Conservation (phyloP, 2,113 vertebrate genomes). For the Saguinus midas region DNA sequence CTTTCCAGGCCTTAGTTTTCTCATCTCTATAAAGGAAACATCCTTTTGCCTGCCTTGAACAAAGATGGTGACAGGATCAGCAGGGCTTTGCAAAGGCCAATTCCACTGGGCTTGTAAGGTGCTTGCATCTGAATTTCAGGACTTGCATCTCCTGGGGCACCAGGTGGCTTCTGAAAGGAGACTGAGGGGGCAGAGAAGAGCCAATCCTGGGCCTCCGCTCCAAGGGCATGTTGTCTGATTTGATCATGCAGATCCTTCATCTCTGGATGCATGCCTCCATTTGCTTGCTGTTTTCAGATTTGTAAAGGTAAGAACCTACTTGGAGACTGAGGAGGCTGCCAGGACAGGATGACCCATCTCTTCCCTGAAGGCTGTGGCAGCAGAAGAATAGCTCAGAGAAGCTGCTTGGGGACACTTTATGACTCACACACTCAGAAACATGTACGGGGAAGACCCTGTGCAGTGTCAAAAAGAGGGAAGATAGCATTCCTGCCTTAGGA, state of each 20-base stretch:
- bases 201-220: neutral
- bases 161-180: neutral
- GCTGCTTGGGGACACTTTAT: neutral
- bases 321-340: neutral
- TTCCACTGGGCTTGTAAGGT: neutral
- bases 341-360: neutral
- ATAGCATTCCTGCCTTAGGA: accelerated
- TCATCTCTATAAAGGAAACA: neutral
- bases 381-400: neutral
- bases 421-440: accelerated
- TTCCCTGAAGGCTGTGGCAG: neutral
- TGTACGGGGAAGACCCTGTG: neutral
- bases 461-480: neutral
- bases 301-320: neutral
- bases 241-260: neutral
- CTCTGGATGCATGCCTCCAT: neutral
- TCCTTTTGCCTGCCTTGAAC: neutral
- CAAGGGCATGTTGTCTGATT: neutral
- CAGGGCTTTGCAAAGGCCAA: neutral
- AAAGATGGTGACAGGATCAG: neutral
- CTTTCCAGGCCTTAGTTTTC: neutral
- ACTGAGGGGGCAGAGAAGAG: neutral
- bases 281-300: neutral
- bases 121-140: neutral
- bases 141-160: neutral